Evolutionary conservation across 2,888 invertebrate species (phyloP).

Genomic region (Eupithecia pulchellata): DNA sequence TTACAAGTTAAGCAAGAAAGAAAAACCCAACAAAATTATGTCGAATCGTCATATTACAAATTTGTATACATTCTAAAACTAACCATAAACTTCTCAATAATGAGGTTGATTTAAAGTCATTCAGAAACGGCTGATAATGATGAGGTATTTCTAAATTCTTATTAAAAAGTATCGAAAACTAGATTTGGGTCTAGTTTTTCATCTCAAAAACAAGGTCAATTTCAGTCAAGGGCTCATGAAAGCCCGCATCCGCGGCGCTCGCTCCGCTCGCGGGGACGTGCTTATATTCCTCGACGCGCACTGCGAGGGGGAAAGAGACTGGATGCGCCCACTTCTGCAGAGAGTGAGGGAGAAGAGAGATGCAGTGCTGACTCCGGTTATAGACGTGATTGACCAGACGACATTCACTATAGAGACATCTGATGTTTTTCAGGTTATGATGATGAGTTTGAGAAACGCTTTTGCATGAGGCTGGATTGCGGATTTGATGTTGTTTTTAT

Average conservation of each 20-base stretch:
- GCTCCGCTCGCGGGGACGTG: constrained; percentile 91
- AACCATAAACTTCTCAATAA: background rate
- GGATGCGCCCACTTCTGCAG: constrained; percentile 95
- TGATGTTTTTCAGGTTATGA: constrained; percentile 67
- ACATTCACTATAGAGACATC: constrained; percentile 84
- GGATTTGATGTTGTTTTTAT: background rate
- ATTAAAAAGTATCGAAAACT: background rate
- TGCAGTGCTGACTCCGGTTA: constrained; percentile 95
- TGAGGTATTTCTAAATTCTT: background rate
- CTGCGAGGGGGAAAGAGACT: constrained; percentile 91
- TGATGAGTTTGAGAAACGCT: constrained; percentile 4
- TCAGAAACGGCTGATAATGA: background rate
- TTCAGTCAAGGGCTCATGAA: constrained; percentile 93
- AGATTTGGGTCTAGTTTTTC: too few species aligned
- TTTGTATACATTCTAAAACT: background rate
- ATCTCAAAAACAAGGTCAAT: background rate
- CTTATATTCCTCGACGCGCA: constrained; percentile 96
- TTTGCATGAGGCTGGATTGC: constrained; percentile 4
- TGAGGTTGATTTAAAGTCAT: background rate
- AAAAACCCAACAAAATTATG: too few species aligned
- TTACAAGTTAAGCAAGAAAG: background rate
- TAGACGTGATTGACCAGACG: constrained; percentile 94
- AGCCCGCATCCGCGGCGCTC: constrained; percentile 94
- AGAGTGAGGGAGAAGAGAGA: constrained; percentile 87
- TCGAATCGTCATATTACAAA: background rate